A percentile compares a stretch with the other conserved stretches of the same genome.
Evolutionary conservation across 2,888 invertebrate genomes (phyloP).

Genomic region (Electrophaes corylata): DNA sequence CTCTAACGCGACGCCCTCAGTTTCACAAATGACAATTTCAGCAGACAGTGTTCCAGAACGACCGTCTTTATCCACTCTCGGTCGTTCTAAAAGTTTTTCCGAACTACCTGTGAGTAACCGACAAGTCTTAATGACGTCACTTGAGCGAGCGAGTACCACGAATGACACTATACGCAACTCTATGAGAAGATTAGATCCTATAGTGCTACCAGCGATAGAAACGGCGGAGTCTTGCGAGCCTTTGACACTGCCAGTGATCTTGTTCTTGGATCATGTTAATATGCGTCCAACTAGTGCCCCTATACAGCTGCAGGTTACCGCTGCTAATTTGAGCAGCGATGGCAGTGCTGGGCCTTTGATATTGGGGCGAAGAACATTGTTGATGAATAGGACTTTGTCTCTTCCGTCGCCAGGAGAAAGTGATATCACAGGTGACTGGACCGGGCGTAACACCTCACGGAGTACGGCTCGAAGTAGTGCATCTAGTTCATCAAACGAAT

Average conservation of each 20-base stretch:
- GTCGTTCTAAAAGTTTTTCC: slow-evolving; percentile 75
- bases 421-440: slow-evolving; percentile 72
- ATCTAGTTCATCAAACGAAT: slow-evolving; percentile 74
- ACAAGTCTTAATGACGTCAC: slow-evolving; percentile 53
- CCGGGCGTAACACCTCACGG: slow-evolving; percentile 64
- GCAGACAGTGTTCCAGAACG: slow-evolving; percentile 53
- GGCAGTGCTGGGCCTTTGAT: slow-evolving; percentile 74
- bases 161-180: slow-evolving; percentile 72
- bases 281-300: slow-evolving; percentile 78
- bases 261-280: slow-evolving; percentile 76
- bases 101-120: slow-evolving; percentile 62
- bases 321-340: slow-evolving; percentile 73
- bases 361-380: slow-evolving; percentile 70
- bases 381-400: slow-evolving; percentile 75
- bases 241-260: slow-evolving; percentile 74
- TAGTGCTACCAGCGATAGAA: slow-evolving; percentile 68
- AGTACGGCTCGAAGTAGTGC: slow-evolving; percentile 70
- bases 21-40: slow-evolving; percentile 47
- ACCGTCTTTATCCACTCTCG: slow-evolving; percentile 51
- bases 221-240: slow-evolving; percentile 65
- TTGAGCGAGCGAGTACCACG: slow-evolving; percentile 64
- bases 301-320: slow-evolving; percentile 76
- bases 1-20: slow-evolving; percentile 50
- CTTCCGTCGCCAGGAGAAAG: slow-evolving; percentile 75
- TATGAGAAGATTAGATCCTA: slow-evolving; percentile 77